Percentiles rank a stretch among this genome's conserved stretches.
phyloP scores from a whole-genome alignment of 2,888 invertebrate genomes.

The Caenorhabditis sp. region DNA sequence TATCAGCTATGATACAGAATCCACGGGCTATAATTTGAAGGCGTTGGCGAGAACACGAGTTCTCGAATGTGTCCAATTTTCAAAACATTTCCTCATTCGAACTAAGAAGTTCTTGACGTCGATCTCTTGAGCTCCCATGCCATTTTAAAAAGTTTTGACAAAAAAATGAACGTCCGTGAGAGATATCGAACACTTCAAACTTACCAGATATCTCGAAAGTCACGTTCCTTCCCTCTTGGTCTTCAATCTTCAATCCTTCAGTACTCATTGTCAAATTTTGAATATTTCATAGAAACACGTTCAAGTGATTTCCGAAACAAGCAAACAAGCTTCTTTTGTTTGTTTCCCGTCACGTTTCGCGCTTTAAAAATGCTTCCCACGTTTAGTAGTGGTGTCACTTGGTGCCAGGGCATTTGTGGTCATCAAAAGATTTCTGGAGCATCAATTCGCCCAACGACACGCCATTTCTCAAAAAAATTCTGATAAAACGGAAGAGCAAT shows the following conservation, averaged over 20 bases:
- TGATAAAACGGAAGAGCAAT: conserved; percentile 15
- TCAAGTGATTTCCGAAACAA: conserved; percentile 35
- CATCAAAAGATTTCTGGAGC: conserved; percentile 24
- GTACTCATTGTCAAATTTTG: neutral
- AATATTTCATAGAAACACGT: conserved; percentile 27
- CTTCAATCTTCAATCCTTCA: conserved; percentile 2
- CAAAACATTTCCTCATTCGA: too few relatives aligned
- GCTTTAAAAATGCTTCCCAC: conserved; percentile 1
- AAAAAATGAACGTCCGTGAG: too few relatives aligned
- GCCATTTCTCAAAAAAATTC: conserved; percentile 18
- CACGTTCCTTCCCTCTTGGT: neutral
- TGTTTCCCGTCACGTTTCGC: conserved; percentile 15
- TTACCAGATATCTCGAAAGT: too few relatives aligned
- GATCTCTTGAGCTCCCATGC: too few relatives aligned
- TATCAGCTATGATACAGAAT: too few relatives aligned
- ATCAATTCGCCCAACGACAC: conserved; percentile 24
- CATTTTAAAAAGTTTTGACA: too few relatives aligned
- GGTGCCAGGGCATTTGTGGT: conserved; percentile 10
- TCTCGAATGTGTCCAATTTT: too few relatives aligned
- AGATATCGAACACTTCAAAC: too few relatives aligned
- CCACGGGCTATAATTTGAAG: too few relatives aligned
- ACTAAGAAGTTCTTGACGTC: too few relatives aligned
- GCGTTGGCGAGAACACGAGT: too few relatives aligned
- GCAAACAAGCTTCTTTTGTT: neutral
- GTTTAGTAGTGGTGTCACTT: conserved; percentile 6